Percentiles rank a stretch among this genome's conserved stretches.
Conservation (phyloP, 2,888 invertebrate genomes). For the Orchestes rusci region DNA sequence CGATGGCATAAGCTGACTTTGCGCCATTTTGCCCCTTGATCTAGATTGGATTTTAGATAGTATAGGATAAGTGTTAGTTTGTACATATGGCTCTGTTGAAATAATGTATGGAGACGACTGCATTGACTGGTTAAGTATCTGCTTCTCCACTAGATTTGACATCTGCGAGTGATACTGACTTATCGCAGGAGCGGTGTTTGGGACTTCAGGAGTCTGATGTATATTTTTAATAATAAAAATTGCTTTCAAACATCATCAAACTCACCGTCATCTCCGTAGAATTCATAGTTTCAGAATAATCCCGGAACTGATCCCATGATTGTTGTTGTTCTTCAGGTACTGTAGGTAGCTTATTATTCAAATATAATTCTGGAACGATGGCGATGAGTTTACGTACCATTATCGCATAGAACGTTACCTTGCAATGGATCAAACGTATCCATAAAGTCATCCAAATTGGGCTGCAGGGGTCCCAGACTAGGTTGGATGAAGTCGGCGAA, state of each 20-base stretch:
- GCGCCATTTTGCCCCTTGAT: conserved; percentile 14
- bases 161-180: conserved; percentile 12
- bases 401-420: conserved; percentile 30
- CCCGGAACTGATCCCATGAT: too few relatives aligned
- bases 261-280: too few relatives aligned
- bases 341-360: conserved; percentile 51
- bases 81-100: conserved; percentile 9
- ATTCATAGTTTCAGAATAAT: too few relatives aligned
- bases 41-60: conserved; percentile 13
- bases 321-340: conserved; percentile 61
- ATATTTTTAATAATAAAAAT: too few relatives aligned
- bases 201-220: too few relatives aligned
- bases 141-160: background rate
- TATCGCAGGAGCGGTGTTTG: too few relatives aligned
- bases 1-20: conserved; percentile 6
- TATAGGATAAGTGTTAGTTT: conserved; percentile 15
- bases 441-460: conserved; percentile 93
- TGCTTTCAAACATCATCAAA: too few relatives aligned
- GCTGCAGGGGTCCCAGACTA: conserved; percentile 92
- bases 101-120: too few relatives aligned
- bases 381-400: background rate
- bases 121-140: conserved; percentile 8
- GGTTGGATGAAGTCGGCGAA: conserved; percentile 98
- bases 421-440: conserved; percentile 67
- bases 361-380: conserved; percentile 43